These are phyloP conservation scores for Mimas tiliae DNA, from an alignment of 2,888 invertebrate genomes.

Conservation along the genomic window DNA sequence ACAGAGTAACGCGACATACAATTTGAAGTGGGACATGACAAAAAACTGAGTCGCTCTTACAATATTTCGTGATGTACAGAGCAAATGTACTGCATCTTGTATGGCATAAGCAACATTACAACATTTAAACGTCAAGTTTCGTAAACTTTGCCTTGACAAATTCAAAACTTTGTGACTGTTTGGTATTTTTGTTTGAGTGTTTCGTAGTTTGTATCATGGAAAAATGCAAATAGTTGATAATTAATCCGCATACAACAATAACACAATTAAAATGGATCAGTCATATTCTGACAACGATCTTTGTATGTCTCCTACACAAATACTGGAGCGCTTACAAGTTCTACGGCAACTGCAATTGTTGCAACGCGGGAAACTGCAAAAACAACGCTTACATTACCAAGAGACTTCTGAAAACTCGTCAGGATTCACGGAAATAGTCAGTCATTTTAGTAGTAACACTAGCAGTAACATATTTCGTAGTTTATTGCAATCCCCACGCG, in stretches of 20 bases:
- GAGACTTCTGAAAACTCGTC: slow-evolving; percentile 65
- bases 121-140: slow-evolving; percentile 9
- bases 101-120: no score
- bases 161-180: slow-evolving; percentile 16
- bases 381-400: slow-evolving; percentile 68
- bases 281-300: slow-evolving; percentile 71
- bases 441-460: slow-evolving; percentile 74
- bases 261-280: slow-evolving; percentile 61
- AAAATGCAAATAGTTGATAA: slow-evolving; percentile 2
- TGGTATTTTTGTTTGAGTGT: background rate
- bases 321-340: slow-evolving; percentile 72
- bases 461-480: slow-evolving; percentile 77
- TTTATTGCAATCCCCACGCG: slow-evolving; percentile 63
- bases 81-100: no score
- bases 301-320: slow-evolving; percentile 73
- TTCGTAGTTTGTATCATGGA: slow-evolving; percentile 1
- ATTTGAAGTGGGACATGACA: no score
- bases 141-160: slow-evolving; percentile 1
- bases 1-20: no score
- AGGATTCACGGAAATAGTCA: slow-evolving; percentile 72
- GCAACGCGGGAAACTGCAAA: slow-evolving; percentile 76
- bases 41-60: no score
- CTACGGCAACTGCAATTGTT: slow-evolving; percentile 70
- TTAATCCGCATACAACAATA: background rate
- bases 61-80: no score